phyloP scores from a whole-genome alignment of 2,797 vertebrate genomes.

The Molossus molossus region DNA sequence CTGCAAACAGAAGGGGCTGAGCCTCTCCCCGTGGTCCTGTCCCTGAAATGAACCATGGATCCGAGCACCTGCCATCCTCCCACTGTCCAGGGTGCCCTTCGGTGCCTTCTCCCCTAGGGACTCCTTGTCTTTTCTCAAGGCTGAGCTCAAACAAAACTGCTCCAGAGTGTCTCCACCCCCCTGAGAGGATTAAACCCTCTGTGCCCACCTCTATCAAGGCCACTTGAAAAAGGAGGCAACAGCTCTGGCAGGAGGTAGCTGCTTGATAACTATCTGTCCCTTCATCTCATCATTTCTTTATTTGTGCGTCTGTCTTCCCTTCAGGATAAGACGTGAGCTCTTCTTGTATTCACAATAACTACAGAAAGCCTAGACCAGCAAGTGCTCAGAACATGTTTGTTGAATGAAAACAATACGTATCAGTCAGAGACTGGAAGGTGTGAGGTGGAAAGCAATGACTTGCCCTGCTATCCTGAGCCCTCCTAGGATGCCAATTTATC shows the following conservation, averaged over 20 bases:
- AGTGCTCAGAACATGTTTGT: background rate
- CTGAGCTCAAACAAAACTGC: background rate
- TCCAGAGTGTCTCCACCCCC: background rate
- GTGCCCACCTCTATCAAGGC: background rate
- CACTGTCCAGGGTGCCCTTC: background rate
- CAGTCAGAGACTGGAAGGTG: background rate
- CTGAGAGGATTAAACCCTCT: background rate
- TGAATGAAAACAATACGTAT: background rate
- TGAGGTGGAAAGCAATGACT: background rate
- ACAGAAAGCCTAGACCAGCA: background rate
- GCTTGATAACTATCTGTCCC: background rate
- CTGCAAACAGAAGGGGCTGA: background rate
- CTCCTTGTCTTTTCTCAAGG: background rate
- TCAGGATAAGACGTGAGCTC: background rate
- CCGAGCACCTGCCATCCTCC: background rate
- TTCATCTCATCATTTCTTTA: background rate
- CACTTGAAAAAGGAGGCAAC: background rate
- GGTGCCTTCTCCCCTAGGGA: background rate
- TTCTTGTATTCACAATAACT: slow-evolving; percentile 6
- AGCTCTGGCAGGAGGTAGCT: background rate
- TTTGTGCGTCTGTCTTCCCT: background rate
- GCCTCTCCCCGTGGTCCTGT: background rate
- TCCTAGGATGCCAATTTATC: background rate
- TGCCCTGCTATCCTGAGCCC: background rate
- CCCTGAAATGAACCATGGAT: rapidly evolving